Conservation (phyloP, 2,888 invertebrate species). For the Acanthosepion lycidas region DNA sequence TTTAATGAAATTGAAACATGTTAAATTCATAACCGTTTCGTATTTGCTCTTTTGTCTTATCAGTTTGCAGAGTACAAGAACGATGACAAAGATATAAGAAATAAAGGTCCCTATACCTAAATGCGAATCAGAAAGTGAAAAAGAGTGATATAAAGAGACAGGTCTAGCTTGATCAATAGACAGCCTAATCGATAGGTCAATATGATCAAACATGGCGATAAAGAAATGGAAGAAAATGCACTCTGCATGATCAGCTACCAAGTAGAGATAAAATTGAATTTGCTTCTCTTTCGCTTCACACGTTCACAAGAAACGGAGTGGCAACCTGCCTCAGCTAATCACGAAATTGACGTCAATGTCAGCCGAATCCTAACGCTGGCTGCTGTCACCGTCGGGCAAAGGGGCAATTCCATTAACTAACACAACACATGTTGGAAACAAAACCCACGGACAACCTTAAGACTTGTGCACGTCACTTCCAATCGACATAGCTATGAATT, state of each 20-base stretch:
- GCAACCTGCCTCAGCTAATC: slow-evolving; percentile 1
- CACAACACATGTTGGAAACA: slow-evolving; percentile 8
- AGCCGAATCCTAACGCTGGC: background rate
- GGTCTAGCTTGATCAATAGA: background rate
- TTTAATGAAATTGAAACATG: no score
- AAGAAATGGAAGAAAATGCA: background rate
- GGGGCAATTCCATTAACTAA: background rate
- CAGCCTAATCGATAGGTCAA: no score
- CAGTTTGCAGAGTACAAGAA: no score
- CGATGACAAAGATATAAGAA: no score
- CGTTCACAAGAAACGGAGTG: background rate
- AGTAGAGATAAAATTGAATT: background rate
- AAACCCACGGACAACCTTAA: slow-evolving; percentile 2
- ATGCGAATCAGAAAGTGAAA: no score
- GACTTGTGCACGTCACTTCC: background rate
- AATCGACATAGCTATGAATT: background rate
- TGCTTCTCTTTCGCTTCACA: background rate
- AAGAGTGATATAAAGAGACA: background rate
- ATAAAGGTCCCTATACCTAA: no score
- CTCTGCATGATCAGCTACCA: background rate
- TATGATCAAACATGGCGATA: no score
- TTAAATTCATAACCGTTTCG: no score
- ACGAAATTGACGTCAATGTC: background rate
- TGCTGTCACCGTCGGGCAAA: slow-evolving; percentile 7
- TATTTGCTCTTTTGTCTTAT: no score